Base-by-base conservation (phyloP, 2,113 vertebrate genomes). In the Cariama cristata region DNA sequence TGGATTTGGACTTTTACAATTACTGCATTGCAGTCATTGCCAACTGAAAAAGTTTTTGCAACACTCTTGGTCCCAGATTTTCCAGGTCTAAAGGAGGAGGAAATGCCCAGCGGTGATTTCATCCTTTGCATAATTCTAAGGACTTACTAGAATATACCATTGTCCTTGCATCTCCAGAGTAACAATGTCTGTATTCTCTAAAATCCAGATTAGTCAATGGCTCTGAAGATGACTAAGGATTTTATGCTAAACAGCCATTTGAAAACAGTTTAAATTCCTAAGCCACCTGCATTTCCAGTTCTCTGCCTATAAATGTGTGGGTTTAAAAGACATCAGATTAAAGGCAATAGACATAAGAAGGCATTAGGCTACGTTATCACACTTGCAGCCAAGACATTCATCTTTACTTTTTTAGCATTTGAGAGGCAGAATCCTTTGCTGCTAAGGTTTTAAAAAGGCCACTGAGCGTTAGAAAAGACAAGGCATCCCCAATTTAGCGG, bases 161-260 rank as follows among this genome's bases (percentile, higher is more conserved):
- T 96, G 93, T 97, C 73, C 52, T 87, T 33, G 28, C 11, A 83
- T 53, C 81, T 90, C 77, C 79, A 95, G n/a, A 77, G 42, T 26
- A 91, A 93, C 80, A 96, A 94, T 52, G 30, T 26, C 38, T 55
- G 18, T 67, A 91, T 93, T 96, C 89, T 94, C 72, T 66, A 89
- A 83, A 96, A 93, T 33, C 23, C 71, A 73, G 55, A 88, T 93
- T 28, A 90, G 32, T 79, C 59, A 73, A 83, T 66, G 67, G 84
- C 55, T 50, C 45, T 90, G 77, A 82, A 94, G 55, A 97, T 85
- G 73, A 89, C 77, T 64, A 90, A 45, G 47, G 79, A 62, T 81
- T 83, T 92, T 86, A 93, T 83, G 47, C 64, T 75, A 85, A 94
- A 91, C 0, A 91, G 47, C 18, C 52, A 53, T 35, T 32, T 59